Conservation (phyloP, 2,797 vertebrate species). For the Notamacropus eugenii region DNA sequence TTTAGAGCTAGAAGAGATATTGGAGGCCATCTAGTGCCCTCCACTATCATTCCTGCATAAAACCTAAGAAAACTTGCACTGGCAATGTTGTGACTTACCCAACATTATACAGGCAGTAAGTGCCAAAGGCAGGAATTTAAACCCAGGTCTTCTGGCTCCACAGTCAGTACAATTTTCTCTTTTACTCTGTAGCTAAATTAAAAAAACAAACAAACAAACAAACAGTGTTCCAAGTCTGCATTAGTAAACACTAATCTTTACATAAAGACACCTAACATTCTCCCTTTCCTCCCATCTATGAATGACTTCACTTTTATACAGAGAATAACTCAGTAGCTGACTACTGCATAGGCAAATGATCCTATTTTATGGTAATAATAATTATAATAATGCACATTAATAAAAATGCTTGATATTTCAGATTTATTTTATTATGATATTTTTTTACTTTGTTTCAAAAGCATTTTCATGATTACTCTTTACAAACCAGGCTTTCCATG, state of each 20-base stretch:
- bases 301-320: neutral
- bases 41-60: neutral
- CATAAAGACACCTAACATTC: neutral
- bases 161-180: neutral
- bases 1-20: neutral
- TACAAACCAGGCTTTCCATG: neutral
- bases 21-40: neutral
- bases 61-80: neutral
- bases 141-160: neutral
- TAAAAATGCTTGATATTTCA: constrained; percentile 46
- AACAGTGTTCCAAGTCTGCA: too few species aligned
- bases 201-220: neutral
- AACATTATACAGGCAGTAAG: neutral
- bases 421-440: neutral
- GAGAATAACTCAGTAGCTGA: neutral
- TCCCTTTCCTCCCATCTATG: neutral
- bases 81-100: neutral
- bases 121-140: neutral
- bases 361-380: too few species aligned
- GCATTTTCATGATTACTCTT: constrained; percentile 22
- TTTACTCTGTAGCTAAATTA: neutral
- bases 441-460: constrained; percentile 30
- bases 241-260: neutral
- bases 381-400: neutral
- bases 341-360: neutral